Evolutionary conservation across 2,797 vertebrate genomes (phyloP), one percentile per base, ranked within the genome.

Genomic region (Hypotaenidia philippensis): DNA sequence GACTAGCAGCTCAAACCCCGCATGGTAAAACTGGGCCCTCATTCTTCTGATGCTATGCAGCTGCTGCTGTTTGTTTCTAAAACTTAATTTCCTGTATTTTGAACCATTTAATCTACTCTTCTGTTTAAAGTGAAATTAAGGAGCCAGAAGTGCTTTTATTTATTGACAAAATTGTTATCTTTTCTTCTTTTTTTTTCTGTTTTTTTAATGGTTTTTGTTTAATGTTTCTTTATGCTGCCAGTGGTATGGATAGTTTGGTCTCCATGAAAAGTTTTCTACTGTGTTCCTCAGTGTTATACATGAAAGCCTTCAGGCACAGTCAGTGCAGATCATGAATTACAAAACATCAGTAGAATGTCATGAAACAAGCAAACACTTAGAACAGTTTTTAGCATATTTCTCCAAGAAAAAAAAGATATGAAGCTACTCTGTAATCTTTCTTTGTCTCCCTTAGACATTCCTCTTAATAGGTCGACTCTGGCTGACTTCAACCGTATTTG

Each of bases 141-240:
- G 4, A 15, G 31, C 2, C 8, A 9, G 15, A 63, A 60, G 6
- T 38, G 9, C 0, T 47, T 78, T 64, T 69, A 40, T 74, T 64
- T 72, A 49, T 36, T 32, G 26, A 32, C 4, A 34, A 31, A 7
- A 1, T 34, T 61, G 3, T 55, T 4, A 10, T 32, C 0, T 1
- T 8, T 21, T 21, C 10, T 45, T 22, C 22, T 22, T 23, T 13
- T 47, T 47, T 47, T 25, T 47, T 25, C 22, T 47, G 41, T 25
- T 47, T 47, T 3, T 34, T 61, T 4, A 50, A 4, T 10, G 26
- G 0, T 2, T 8, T 8, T 11, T 20, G 44, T 32, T n/a, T 1
- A 4, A 34, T 32, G 12, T 55, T 13, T 34, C 41, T 8, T 6
- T 55, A 6, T 31, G 21, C 21, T 45, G 8, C 3, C 47, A 52